Evolutionary conservation across 1,140 invertebrate species (phyloP).

Genomic region (Drusus annulatus): DNA sequence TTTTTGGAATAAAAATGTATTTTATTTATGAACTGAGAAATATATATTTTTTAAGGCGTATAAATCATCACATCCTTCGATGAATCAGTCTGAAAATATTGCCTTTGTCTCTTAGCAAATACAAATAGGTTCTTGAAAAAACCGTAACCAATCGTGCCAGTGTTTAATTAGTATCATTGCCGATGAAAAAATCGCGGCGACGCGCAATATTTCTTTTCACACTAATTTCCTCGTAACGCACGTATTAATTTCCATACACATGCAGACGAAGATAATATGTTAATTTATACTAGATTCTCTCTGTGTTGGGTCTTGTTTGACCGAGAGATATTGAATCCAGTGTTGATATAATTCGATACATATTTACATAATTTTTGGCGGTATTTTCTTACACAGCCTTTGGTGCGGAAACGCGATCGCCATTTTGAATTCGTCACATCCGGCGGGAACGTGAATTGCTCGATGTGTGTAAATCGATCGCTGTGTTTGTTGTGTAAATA

Average conservation of each 20-base stretch:
- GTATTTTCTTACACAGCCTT: constrained; percentile 23
- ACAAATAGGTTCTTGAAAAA: background rate
- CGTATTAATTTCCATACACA: constrained; percentile 32
- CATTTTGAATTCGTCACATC: constrained; percentile 47
- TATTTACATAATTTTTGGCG: constrained; percentile 53
- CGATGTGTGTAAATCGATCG: constrained; percentile 31
- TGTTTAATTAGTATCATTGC: constrained; percentile 3
- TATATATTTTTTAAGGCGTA: too few species aligned
- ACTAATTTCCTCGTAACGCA: constrained; percentile 36
- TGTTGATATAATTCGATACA: constrained; percentile 57
- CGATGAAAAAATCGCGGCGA: constrained; percentile 13
- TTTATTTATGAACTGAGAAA: too few species aligned
- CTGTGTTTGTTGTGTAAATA: constrained; percentile 14
- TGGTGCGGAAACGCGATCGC: constrained; percentile 27
- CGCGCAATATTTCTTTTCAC: constrained; percentile 24
- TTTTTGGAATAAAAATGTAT: too few species aligned
- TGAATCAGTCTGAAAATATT: constrained; percentile 3
- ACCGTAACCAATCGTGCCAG: constrained; percentile 32
- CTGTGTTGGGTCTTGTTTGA: constrained; percentile 28
- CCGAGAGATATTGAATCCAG: constrained; percentile 50
- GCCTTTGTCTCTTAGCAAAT: constrained; percentile 6
- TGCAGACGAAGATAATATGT: background rate
- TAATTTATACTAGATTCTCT: constrained; percentile 13
- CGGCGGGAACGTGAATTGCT: constrained; percentile 36
- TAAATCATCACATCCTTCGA: too few species aligned